Conservation (phyloP, 1,140 invertebrate genomes). For the Venustaconcha ellipsiformis region DNA sequence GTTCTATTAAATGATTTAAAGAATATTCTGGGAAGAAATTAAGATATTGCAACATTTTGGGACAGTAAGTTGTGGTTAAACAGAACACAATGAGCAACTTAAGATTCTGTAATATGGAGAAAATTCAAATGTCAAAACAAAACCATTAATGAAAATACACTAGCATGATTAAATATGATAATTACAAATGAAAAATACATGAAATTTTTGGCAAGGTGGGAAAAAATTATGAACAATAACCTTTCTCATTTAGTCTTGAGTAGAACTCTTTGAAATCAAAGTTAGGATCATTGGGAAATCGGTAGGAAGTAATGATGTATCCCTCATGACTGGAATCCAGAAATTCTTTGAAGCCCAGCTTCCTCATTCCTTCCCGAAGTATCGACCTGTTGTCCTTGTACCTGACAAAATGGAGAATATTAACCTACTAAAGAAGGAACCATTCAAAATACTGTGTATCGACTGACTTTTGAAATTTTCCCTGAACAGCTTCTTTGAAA, state of each 20-base stretch:
- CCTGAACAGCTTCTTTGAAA: neutral
- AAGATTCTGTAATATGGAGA: too few relatives aligned
- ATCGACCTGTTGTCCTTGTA: constrained; percentile 69
- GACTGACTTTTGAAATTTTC: neutral
- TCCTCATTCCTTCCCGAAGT: constrained; percentile 67
- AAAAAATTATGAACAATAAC: constrained; percentile 39
- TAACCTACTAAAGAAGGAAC: neutral
- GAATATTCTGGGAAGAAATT: too few relatives aligned
- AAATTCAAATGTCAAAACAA: too few relatives aligned
- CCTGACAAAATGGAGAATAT: constrained; percentile 46
- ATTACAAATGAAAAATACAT: too few relatives aligned
- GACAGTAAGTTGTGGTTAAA: too few relatives aligned
- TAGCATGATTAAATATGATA: too few relatives aligned
- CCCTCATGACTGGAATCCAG: constrained; percentile 60
- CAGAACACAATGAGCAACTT: too few relatives aligned
- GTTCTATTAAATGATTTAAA: too few relatives aligned
- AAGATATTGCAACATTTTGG: too few relatives aligned
- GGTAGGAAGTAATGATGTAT: constrained; percentile 71
- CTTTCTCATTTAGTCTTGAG: constrained; percentile 67
- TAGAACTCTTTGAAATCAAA: constrained; percentile 71
- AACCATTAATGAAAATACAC: too few relatives aligned
- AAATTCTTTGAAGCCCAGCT: constrained; percentile 69
- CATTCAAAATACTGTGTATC: neutral
- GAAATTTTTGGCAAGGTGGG: too few relatives aligned
- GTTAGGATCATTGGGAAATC: constrained; percentile 67